Conservation (phyloP, 2,888 invertebrate species). For the Aproaerema taeniolella region DNA sequence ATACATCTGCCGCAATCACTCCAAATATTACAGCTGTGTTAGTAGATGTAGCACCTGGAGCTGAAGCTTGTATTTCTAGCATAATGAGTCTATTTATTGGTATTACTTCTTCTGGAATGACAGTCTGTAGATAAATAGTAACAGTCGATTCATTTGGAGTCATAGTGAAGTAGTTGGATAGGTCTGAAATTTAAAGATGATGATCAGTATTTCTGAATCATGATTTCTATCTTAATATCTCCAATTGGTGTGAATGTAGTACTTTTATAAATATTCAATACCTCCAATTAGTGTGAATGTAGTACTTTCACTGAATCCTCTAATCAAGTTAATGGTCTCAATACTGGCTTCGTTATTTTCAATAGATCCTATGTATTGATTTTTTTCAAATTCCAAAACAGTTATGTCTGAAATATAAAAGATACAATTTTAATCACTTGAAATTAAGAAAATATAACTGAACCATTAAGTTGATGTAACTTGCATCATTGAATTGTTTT, state of each 20-base stretch:
- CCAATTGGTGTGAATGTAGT: no score
- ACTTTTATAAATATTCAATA: no score
- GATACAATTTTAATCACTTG: no score
- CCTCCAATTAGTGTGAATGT: slow-evolving; percentile 24
- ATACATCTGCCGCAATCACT: slow-evolving; percentile 13
- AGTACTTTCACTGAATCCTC: slow-evolving; percentile 23
- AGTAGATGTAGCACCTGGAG: slow-evolving; percentile 23
- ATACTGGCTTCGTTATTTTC: slow-evolving; percentile 21
- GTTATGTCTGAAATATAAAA: slow-evolving; percentile 20
- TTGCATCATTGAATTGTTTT: no score
- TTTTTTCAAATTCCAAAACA: slow-evolving; percentile 29
- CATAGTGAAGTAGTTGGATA: slow-evolving; percentile 19
- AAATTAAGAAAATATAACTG: no score
- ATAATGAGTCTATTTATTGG: slow-evolving; percentile 27
- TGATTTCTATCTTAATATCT: no score
- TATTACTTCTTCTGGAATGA: slow-evolving; percentile 28
- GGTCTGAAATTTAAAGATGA: slow-evolving; percentile 22
- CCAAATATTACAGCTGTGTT: slow-evolving; percentile 29
- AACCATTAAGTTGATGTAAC: no score
- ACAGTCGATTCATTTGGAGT: slow-evolving; percentile 15
- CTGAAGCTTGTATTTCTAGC: slow-evolving; percentile 29
- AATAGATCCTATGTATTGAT: slow-evolving; percentile 29
- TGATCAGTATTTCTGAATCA: background rate
- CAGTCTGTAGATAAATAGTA: slow-evolving; percentile 15
- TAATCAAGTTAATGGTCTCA: slow-evolving; percentile 27